Evolutionary conservation across 2,113 vertebrate species (phyloP).

Genomic region (Sula dactylatra): DNA sequence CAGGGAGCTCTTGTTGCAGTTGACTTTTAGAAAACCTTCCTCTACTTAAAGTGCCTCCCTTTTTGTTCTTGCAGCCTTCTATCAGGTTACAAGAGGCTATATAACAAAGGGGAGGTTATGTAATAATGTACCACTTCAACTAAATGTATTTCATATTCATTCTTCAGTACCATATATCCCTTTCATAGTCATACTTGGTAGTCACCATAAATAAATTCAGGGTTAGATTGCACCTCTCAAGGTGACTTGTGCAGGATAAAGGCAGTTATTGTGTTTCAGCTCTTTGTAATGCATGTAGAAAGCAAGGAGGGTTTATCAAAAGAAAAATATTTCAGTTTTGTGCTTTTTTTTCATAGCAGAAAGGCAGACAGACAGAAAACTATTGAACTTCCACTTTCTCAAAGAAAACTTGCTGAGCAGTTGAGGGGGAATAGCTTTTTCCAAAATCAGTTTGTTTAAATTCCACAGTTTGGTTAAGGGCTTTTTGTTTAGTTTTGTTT

Average conservation of each 20-base stretch:
- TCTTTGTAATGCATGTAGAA: slow-evolving; percentile 21
- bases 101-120: background rate
- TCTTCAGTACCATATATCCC: background rate
- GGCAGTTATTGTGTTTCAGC: background rate
- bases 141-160: slow-evolving; percentile 24
- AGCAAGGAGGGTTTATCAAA: background rate
- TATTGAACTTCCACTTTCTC: background rate
- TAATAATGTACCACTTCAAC: background rate
- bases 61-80: background rate
- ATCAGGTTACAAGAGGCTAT: background rate
- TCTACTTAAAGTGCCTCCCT: background rate
- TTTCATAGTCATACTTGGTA: slow-evolving; percentile 22
- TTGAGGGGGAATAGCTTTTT: background rate
- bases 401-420: background rate
- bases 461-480: background rate
- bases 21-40: background rate
- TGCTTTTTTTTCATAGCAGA: background rate
- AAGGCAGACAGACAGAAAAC: background rate
- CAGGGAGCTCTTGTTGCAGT: background rate
- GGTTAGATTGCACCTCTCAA: slow-evolving; percentile 25
- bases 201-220: slow-evolving; percentile 29
- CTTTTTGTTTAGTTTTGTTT: background rate
- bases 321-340: background rate
- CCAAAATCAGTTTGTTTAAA: background rate
- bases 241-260: slow-evolving; percentile 43